Percentiles rank a stretch among this genome's conserved stretches.
Conservation (phyloP, 2,888 invertebrate genomes). For the Macrosiphum euphorbiae region DNA sequence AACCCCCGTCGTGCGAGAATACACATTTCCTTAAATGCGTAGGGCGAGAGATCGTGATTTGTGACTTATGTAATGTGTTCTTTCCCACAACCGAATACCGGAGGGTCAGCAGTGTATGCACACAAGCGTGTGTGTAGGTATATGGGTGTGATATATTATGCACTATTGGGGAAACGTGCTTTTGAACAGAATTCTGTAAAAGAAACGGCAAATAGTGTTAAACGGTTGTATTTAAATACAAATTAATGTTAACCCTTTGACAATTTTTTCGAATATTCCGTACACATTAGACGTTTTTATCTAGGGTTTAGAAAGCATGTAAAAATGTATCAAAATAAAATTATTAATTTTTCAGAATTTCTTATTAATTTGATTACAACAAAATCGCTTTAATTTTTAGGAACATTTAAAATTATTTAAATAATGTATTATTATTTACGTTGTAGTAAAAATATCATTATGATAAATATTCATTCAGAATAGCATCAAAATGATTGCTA, state of each 20-base stretch:
- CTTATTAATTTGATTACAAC: background rate
- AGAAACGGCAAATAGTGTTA: background rate
- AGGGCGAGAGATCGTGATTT: constrained; percentile 39
- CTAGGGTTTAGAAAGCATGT: background rate
- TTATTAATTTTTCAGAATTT: background rate
- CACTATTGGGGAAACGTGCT: background rate
- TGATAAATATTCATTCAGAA: background rate
- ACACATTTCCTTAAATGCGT: constrained; percentile 50
- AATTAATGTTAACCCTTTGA: background rate
- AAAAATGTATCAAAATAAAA: background rate
- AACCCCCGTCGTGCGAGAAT: background rate
- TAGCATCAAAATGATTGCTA: background rate
- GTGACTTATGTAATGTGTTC: constrained; percentile 35
- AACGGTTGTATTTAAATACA: background rate
- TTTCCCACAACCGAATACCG: constrained; percentile 14
- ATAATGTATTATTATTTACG: background rate
- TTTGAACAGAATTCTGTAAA: background rate
- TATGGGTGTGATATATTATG: background rate
- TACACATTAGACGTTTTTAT: background rate
- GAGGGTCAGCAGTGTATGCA: constrained; percentile 25
- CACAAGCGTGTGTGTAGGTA: background rate
- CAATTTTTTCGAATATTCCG: background rate
- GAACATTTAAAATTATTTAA: background rate
- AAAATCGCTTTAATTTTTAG: background rate
- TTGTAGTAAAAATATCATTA: background rate